Evolutionary conservation across 2,888 invertebrate species (phyloP).

Genomic region (Hoplodrina blanda): DNA sequence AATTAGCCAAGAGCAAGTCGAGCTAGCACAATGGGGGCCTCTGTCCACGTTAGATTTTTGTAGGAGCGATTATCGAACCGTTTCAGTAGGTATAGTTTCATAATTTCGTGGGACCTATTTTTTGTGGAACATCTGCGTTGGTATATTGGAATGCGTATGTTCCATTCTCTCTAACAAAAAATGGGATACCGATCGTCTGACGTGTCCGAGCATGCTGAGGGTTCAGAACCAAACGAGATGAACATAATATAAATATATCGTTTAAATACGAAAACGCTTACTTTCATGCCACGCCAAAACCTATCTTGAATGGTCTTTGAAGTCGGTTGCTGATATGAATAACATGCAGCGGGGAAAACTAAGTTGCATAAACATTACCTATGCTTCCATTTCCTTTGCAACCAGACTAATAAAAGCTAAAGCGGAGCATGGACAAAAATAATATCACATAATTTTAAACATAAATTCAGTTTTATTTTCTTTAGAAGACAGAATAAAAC

Average conservation of each 20-base stretch:
- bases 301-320: slow-evolving; percentile 12
- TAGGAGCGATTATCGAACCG: too few relatives aligned
- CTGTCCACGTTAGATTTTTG: too few relatives aligned
- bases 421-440: not conserved
- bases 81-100: too few relatives aligned
- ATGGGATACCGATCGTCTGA: too few relatives aligned
- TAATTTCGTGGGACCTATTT: too few relatives aligned
- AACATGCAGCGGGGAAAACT: not conserved
- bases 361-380: not conserved
- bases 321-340: slow-evolving; percentile 3
- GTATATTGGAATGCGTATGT: too few relatives aligned
- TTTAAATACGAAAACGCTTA: not conserved
- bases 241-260: not conserved
- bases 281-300: not conserved
- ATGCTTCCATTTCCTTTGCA: slow-evolving; percentile 4
- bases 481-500: not conserved
- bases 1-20: not conserved
- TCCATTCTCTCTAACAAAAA: too few relatives aligned
- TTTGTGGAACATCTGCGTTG: too few relatives aligned
- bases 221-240: not conserved
- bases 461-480: not conserved
- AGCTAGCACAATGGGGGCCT: not conserved
- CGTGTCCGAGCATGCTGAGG: not conserved
- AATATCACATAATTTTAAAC: not conserved
- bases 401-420: slow-evolving; percentile 7